Evolutionary conservation across 2,797 vertebrate genomes (phyloP).

Genomic region (Hemitrygon akajei): DNA sequence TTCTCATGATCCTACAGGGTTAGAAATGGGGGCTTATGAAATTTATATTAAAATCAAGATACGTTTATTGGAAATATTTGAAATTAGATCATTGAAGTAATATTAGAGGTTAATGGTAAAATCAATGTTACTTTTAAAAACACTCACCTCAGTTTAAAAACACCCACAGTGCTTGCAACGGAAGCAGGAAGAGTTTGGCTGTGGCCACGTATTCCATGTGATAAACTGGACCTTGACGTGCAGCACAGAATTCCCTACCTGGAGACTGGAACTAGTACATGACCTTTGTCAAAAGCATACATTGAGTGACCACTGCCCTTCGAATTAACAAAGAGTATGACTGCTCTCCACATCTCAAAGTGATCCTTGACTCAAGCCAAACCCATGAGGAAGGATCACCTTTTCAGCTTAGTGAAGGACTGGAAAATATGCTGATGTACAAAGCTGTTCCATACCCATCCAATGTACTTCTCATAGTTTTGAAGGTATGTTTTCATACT

Average conservation of each 20-base stretch:
- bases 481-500: background rate
- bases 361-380: too few relatives aligned
- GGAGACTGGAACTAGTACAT: background rate
- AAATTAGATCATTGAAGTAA: background rate
- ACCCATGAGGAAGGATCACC: background rate
- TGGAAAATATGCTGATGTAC: background rate
- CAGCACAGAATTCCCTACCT: conserved; percentile 49
- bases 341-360: too few relatives aligned
- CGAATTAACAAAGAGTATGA: too few relatives aligned
- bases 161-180: conserved; percentile 70
- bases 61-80: background rate
- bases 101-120: background rate
- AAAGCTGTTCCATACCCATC: background rate
- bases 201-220: conserved; percentile 63
- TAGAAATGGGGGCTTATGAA: background rate
- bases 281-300: background rate
- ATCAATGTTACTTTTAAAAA: background rate
- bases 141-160: conserved; percentile 72
- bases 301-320: too few relatives aligned
- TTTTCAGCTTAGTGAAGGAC: background rate
- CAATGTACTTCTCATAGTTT: background rate
- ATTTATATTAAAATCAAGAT: background rate
- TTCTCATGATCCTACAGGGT: background rate
- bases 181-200: conserved; percentile 67
- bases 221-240: conserved; percentile 65